Evolutionary conservation across 64 coral and sea anemone genomes (phyloP), one percentile per base, ranked within the genome.

Genomic region (Montipora efflorescens): DNA sequence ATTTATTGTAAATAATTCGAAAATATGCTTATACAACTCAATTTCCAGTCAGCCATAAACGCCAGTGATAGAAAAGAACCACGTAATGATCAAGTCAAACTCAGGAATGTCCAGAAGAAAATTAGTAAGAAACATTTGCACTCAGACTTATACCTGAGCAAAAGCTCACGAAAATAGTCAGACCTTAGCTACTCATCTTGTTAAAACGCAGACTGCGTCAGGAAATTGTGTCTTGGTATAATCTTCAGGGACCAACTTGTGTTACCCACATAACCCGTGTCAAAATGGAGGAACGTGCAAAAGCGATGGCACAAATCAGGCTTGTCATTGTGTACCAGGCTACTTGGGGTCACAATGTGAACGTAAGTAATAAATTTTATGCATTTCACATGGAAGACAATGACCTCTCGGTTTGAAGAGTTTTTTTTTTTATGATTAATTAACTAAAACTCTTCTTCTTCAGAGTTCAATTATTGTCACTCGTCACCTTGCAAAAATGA

Each of bases 231-330:
- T 88, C 44, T 46, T 46, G 36, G 36, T 36, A 57, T 48, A 11
- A 18, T n/a, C 73, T 87, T 75, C 14, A 99, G 98, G 86, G 23
- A 50, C 51, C 16, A 99, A 99, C 67, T 67, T 94, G 47, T 99
- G 98, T 47, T 87, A 92, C 67, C 98, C 90, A 16, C 21, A 81
- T 13, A 96, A 96, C 43, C 98, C 98, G 19, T 99, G 98, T 70
- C 81, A 94, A 77, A 99, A 99, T 67, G 92, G 92, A 36, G 98
- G 98, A 43, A 92, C 89, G n/a, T 99, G 98, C 59, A 96, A 96
- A 67, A 96, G 76, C 18, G 98, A 96, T 80, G 98, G 98, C 52
- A 78, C 79, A 18, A 94, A 88, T 1, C 25, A 96, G 7, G 95
- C 82, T 15, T 99, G 98, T 88, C 91, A 94, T 23, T 99, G 98